These are phyloP conservation scores for Pterobdella sp. DNA, from an alignment of 2,888 invertebrate species.

Conservation along the genomic window DNA sequence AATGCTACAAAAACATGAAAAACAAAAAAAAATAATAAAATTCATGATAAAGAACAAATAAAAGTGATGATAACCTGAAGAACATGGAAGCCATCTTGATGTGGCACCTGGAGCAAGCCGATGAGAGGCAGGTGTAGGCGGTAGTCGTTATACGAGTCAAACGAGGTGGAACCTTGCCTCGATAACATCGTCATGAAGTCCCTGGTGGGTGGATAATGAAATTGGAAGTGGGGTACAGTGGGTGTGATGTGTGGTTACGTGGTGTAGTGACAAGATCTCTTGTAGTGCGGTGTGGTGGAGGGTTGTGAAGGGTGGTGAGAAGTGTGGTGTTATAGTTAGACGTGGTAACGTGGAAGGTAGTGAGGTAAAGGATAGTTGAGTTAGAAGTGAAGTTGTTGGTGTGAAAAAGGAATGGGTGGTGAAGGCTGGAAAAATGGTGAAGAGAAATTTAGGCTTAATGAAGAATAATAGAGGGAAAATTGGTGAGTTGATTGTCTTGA, in stretches of 20 bases:
- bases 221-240: neutral
- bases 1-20: too few relatives aligned
- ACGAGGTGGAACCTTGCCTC: neutral
- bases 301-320: neutral
- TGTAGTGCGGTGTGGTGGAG: neutral
- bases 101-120: neutral
- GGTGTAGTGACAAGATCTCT: neutral
- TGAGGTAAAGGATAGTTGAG: neutral
- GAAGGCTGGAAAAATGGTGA: neutral
- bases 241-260: neutral
- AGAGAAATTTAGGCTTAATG: neutral
- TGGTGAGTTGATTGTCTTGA: too few relatives aligned
- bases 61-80: too few relatives aligned
- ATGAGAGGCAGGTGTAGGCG: neutral
- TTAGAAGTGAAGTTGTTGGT: neutral
- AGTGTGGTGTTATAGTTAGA: neutral
- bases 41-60: too few relatives aligned
- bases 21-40: too few relatives aligned
- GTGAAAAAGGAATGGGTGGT: neutral
- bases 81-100: neutral
- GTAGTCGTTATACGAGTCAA: neutral
- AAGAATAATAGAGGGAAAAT: neutral
- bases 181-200: slow-evolving; percentile 5
- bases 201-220: neutral
- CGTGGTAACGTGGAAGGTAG: neutral